Percentiles rank a stretch among this genome's conserved stretches.
phyloP scores from a whole-genome alignment of 2,888 invertebrate species.

The Hemicrepidius hirtus region DNA sequence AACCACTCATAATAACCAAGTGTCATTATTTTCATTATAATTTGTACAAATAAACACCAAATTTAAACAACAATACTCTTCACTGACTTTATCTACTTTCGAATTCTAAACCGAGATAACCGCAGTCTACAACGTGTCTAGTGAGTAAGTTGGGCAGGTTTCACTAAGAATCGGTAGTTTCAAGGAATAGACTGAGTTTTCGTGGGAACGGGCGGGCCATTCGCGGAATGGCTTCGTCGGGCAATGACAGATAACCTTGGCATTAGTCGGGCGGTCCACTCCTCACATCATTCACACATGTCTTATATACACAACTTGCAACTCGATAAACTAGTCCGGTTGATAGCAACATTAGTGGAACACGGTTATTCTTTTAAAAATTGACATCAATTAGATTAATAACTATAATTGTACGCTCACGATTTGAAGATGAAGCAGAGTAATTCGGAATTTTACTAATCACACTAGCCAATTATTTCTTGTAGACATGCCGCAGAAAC shows the following conservation, averaged over 20 bases:
- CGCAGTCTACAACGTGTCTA: constrained; percentile 20
- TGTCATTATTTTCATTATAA: too few species aligned
- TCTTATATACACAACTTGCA: constrained; percentile 32
- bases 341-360: constrained; percentile 65
- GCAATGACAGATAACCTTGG: constrained; percentile 68
- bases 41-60: too few species aligned
- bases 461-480: neutral
- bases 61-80: too few species aligned
- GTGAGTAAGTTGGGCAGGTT: constrained; percentile 13
- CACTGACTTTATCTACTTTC: neutral
- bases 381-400: constrained; percentile 56
- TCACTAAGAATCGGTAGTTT: constrained; percentile 52
- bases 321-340: constrained; percentile 56
- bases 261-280: constrained; percentile 61
- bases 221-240: constrained; percentile 64
- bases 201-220: constrained; percentile 62
- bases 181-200: constrained; percentile 61
- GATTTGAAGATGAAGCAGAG: constrained; percentile 29
- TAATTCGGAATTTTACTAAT: constrained; percentile 20
- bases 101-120: neutral
- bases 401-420: constrained; percentile 39
- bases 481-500: too few species aligned
- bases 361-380: constrained; percentile 65
- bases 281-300: constrained; percentile 55
- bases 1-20: too few species aligned